Conservation (phyloP, 1,140 invertebrate genomes). For the Drosophila saltans region DNA sequence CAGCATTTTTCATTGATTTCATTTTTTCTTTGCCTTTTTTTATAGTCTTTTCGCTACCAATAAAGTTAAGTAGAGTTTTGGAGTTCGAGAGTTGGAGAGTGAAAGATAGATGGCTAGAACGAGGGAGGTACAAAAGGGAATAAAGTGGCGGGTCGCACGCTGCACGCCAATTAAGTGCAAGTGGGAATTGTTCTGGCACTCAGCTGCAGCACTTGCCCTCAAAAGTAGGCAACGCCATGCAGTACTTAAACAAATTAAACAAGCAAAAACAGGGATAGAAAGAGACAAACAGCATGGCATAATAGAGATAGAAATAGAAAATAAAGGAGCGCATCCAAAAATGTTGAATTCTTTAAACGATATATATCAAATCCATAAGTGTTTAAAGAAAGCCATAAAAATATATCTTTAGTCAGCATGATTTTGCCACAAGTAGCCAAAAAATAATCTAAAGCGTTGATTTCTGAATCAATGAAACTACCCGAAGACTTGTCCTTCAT, state of each 20-base stretch:
- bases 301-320: neutral
- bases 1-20: slow-evolving; percentile 73
- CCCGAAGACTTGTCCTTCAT: neutral
- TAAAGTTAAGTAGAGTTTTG: slow-evolving; percentile 35
- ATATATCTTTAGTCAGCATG: too few relatives aligned
- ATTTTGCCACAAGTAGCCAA: too few relatives aligned
- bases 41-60: slow-evolving; percentile 42
- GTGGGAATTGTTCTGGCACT: slow-evolving; percentile 11
- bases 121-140: neutral
- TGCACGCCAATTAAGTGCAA: slow-evolving; percentile 50
- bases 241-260: slow-evolving; percentile 71
- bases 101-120: neutral
- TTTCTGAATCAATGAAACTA: too few relatives aligned
- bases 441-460: too few relatives aligned
- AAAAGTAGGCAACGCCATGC: slow-evolving; percentile 13
- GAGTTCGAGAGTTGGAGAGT: neutral
- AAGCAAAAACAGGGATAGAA: slow-evolving; percentile 25
- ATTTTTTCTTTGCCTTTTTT: slow-evolving; percentile 12
- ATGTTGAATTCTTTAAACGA: too few relatives aligned
- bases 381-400: too few relatives aligned
- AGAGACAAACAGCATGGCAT: neutral
- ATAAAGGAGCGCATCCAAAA: neutral
- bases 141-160: neutral
- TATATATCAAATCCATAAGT: too few relatives aligned
- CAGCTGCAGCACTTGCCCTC: slow-evolving; percentile 15